Evolutionary conservation across 2,888 invertebrate genomes (phyloP).

Genomic region (Chalcosyrphus nemorum): DNA sequence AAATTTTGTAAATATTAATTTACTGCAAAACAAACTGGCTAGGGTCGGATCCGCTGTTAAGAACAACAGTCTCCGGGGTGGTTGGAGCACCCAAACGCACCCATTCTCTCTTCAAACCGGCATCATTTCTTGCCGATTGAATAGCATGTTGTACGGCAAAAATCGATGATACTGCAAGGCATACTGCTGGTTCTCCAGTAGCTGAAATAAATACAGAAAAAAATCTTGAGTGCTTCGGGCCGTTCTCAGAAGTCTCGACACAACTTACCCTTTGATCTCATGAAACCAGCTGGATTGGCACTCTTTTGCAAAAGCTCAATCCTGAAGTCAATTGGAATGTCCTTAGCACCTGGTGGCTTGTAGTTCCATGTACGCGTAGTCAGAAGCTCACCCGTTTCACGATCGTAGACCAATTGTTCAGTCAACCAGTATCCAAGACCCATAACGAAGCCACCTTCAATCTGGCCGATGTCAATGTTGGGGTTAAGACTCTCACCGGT

Average conservation of each 20-base stretch:
- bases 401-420: slow-evolving; percentile 87
- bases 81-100: slow-evolving; percentile 79
- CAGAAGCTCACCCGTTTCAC: slow-evolving; percentile 86
- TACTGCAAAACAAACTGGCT: slow-evolving; percentile 39
- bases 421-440: slow-evolving; percentile 89
- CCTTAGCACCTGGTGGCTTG: slow-evolving; percentile 90
- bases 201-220: too few relatives aligned
- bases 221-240: too few relatives aligned
- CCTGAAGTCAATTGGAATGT: slow-evolving; percentile 90
- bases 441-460: slow-evolving; percentile 92
- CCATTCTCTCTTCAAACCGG: slow-evolving; percentile 82
- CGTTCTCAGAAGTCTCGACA: background rate
- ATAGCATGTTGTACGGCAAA: slow-evolving; percentile 88
- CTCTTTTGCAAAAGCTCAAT: slow-evolving; percentile 87
- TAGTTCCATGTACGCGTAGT: slow-evolving; percentile 93
- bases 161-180: slow-evolving; percentile 83
- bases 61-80: slow-evolving; percentile 79
- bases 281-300: slow-evolving; percentile 86
- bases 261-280: slow-evolving; percentile 88
- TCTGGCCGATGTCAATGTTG: slow-evolving; percentile 88
- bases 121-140: slow-evolving; percentile 86
- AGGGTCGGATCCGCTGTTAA: slow-evolving; percentile 77
- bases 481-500: slow-evolving; percentile 89
- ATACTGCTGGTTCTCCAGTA: slow-evolving; percentile 86
- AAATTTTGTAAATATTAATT: background rate